These are phyloP conservation scores for Pipistrellus kuhlii DNA, from an alignment of 2,797 vertebrate genomes.

Conservation along the genomic window DNA sequence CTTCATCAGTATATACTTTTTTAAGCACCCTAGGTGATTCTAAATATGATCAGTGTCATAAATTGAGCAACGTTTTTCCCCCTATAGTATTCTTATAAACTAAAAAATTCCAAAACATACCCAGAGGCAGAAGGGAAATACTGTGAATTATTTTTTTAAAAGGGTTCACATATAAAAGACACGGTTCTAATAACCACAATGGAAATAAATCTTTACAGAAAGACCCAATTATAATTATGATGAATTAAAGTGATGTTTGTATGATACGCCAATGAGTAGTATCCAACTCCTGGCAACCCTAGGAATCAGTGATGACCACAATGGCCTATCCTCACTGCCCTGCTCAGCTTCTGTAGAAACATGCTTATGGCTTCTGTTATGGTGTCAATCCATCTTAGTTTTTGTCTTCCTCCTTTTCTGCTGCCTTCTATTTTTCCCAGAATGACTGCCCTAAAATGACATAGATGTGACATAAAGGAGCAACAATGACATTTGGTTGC, in stretches of 20 bases:
- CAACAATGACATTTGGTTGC: background rate
- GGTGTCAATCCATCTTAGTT: background rate
- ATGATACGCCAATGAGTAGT: background rate
- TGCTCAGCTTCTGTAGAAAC: background rate
- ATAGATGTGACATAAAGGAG: background rate
- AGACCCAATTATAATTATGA: slow-evolving; percentile 16
- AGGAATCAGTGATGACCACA: background rate
- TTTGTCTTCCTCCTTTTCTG: background rate
- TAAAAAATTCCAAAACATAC: slow-evolving; percentile 18
- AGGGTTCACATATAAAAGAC: background rate
- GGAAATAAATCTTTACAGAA: slow-evolving; percentile 7
- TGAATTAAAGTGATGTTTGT: background rate
- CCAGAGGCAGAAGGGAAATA: slow-evolving; percentile 1
- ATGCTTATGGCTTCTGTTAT: background rate
- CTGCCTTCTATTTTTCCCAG: background rate
- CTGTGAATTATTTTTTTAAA: slow-evolving; percentile 11
- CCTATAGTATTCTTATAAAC: background rate
- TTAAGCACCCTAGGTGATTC: slow-evolving; percentile 15
- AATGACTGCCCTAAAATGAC: background rate
- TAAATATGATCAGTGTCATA: slow-evolving; percentile 25
- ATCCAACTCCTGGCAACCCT: background rate
- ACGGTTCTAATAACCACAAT: background rate
- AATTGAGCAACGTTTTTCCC: background rate
- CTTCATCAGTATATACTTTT: slow-evolving; percentile 4
- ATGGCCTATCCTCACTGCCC: background rate